Conservation (phyloP, 2,113 vertebrate species). For the Peromyscus polionotus region DNA sequence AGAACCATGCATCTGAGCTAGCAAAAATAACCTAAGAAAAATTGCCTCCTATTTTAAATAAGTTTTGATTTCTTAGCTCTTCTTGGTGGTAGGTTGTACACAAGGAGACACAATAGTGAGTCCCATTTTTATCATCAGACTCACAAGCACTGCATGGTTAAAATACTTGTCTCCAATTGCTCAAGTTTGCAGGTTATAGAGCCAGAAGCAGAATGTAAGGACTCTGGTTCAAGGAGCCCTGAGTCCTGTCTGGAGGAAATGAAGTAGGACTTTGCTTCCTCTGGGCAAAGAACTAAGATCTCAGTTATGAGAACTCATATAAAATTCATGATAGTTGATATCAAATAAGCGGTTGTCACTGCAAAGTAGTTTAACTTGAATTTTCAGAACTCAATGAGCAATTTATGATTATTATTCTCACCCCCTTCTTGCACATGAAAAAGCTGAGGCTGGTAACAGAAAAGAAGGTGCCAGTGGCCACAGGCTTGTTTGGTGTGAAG, state of each 20-base stretch:
- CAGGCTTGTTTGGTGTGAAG: not conserved
- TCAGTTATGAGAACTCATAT: not conserved
- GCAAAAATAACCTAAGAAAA: not conserved
- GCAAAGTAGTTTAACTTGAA: not conserved
- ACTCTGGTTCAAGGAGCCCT: not conserved
- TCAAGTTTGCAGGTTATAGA: not conserved
- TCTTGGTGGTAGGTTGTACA: too few relatives aligned
- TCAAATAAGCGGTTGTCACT: not conserved
- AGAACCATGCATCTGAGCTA: not conserved
- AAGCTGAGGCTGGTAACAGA: not conserved
- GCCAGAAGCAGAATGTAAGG: not conserved
- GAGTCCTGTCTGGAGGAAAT: not conserved
- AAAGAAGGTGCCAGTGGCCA: not conserved
- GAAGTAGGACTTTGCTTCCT: not conserved
- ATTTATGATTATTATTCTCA: not conserved
- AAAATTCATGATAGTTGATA: not conserved
- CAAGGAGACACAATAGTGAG: not conserved
- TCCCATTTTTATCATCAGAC: not conserved
- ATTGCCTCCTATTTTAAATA: not conserved
- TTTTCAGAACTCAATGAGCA: not conserved
- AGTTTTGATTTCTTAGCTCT: not conserved
- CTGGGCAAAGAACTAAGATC: not conserved
- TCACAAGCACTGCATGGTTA: not conserved
- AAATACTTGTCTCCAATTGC: not conserved
- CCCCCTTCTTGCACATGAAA: not conserved